phyloP scores from a whole-genome alignment of 2,797 vertebrate species.

The Sciurus carolinensis region DNA sequence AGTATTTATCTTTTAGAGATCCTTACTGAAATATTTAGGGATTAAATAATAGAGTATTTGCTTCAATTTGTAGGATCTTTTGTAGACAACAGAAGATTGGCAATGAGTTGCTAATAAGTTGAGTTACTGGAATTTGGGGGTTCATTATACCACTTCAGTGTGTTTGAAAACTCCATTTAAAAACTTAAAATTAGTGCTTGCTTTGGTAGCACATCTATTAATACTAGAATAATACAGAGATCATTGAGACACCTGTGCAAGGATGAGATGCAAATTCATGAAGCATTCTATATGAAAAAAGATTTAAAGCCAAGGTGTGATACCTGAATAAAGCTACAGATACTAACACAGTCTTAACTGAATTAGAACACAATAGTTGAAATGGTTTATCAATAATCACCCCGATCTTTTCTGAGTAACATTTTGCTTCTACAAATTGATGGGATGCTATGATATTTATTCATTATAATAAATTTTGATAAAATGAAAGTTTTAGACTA shows the following conservation, averaged over 20 bases:
- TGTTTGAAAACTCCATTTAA: not conserved
- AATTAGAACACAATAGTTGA: not conserved
- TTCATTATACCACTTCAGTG: not conserved
- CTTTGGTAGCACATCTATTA: too few relatives aligned
- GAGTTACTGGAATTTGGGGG: not conserved
- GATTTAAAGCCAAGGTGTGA: not conserved
- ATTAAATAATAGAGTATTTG: not conserved
- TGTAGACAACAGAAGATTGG: not conserved
- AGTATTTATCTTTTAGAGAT: conserved; percentile 22
- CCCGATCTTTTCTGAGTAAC: not conserved
- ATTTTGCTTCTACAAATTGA: conserved; percentile 59
- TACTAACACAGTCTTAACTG: not conserved
- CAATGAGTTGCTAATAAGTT: not conserved
- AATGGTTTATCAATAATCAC: conserved; percentile 47
- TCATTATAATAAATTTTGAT: conserved; percentile 40
- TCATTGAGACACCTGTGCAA: too few relatives aligned
- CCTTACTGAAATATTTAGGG: not conserved
- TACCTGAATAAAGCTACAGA: conserved; percentile 3
- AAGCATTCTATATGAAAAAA: not conserved
- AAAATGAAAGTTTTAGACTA: conserved; percentile 59
- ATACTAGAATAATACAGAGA: too few relatives aligned
- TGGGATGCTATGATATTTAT: not conserved
- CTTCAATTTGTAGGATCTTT: not conserved
- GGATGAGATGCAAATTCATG: too few relatives aligned
- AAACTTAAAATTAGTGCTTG: not conserved